Evolutionary conservation across 2,888 invertebrate genomes (phyloP), one percentile per base, ranked within the genome.

Genomic region (Molanna angustata): DNA sequence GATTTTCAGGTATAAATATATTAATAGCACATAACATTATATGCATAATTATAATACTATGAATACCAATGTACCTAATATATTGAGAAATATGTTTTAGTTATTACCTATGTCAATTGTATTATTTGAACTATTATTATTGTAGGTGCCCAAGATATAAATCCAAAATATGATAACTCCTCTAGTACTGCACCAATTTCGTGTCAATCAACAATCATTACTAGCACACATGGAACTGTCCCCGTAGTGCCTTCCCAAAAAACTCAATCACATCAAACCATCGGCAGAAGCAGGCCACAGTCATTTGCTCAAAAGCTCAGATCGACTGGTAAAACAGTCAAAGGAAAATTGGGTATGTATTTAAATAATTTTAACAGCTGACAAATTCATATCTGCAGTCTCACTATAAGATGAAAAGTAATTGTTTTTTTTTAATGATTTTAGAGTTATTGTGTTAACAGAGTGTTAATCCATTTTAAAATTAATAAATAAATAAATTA

Each of bases 221-320:
- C 19, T 14, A 37, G 31, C 20, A 46, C 45, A 3, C 41, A 46
- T 16, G 44, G 32, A 16, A 20, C 46, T 14, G 46, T 41, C 2
- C 22, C 44, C 4, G 35, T 35, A 3, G 49, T 32, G 3, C 17
- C 33, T 7, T 22, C 43, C 6, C 51, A 43, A 13, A 56, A 56
- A 21, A 19, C 42, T 6, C 56, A 54, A 44, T 53, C 40, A 20
- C 52, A 61, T 62, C 37, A 64, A 60, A 6, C 61, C 50, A 55
- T 62, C 58, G 11, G 61, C 50, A 63, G 72, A 62, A 68, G 72
- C 51, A 71, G 92, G 1, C 92, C 92, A 1, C 91, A 92, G 69
- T 91, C 90, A 61, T 90, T 94, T 67, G 92, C 93, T 0, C 92
- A 93, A 69, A 90, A 92, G 65, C 72, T 93, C 21, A 76, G 91